Evolutionary conservation across 2,113 vertebrate species (phyloP).

Genomic region (Oostethus manadensis): DNA sequence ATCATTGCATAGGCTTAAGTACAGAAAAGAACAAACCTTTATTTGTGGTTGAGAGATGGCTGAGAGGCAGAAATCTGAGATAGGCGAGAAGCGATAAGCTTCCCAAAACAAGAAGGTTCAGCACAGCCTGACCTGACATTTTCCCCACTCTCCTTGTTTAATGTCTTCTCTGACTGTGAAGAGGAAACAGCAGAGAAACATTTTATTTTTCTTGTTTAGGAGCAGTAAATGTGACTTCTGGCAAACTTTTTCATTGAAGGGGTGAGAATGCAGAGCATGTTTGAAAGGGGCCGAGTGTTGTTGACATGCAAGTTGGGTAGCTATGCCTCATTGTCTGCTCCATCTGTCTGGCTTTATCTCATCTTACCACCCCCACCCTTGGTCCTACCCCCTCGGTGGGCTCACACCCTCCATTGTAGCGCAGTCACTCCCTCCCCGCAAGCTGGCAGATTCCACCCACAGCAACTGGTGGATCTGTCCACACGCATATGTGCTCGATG

Average conservation of each 20-base stretch:
- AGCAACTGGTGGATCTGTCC: constrained; percentile 68
- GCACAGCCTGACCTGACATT: constrained; percentile 49
- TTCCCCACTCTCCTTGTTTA: background rate
- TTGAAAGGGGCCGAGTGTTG: constrained; percentile 32
- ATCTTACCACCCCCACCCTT: constrained; percentile 24
- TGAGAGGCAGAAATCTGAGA: constrained; percentile 47
- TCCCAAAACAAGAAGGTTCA: constrained; percentile 39
- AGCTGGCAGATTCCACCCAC: constrained; percentile 52
- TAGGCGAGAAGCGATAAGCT: constrained; percentile 31
- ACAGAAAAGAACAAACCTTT: constrained; percentile 28
- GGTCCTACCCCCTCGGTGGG: background rate
- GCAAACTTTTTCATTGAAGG: background rate
- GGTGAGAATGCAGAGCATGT: constrained; percentile 10
- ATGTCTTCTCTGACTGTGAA: constrained; percentile 12
- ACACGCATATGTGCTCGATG: constrained; percentile 36
- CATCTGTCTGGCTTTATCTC: constrained; percentile 65
- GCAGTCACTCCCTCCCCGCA: constrained; percentile 31
- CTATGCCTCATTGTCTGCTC: constrained; percentile 55
- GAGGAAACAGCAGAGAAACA: constrained; percentile 3
- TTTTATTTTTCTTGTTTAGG: constrained; percentile 5
- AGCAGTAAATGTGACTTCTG: background rate
- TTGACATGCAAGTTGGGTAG: constrained; percentile 55
- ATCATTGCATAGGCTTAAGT: constrained; percentile 6
- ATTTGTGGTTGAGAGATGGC: constrained; percentile 17
- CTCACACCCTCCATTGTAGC: constrained; percentile 55